phyloP scores from a whole-genome alignment of 2,888 invertebrate genomes.

The Drosophila mimetica region DNA sequence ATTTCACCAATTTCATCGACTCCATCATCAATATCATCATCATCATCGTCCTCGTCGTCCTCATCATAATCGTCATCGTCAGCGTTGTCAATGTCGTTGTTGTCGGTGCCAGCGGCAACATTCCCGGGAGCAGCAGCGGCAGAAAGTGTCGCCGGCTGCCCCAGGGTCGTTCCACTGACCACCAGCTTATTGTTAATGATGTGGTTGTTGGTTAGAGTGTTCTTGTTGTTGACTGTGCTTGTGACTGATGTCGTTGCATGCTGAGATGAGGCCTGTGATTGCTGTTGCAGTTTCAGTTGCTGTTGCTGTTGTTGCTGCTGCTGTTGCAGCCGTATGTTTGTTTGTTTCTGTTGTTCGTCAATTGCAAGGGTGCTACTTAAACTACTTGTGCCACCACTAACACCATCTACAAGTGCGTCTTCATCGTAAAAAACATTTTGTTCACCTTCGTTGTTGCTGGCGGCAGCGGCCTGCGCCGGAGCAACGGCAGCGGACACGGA shows the following conservation, averaged over 20 bases:
- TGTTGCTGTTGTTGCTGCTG: slow-evolving; percentile 45
- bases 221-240: slow-evolving; percentile 59
- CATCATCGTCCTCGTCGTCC: slow-evolving; percentile 57
- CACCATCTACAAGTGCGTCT: slow-evolving; percentile 83
- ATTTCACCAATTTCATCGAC: slow-evolving; percentile 89
- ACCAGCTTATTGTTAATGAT: slow-evolving; percentile 57
- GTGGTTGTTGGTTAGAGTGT: slow-evolving; percentile 58
- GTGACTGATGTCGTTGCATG: slow-evolving; percentile 48
- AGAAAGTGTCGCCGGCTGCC: slow-evolving; percentile 48
- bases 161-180: slow-evolving; percentile 41
- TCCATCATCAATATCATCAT: slow-evolving; percentile 85
- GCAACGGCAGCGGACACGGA: slow-evolving; percentile 47
- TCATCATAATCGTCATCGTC: slow-evolving; percentile 52
- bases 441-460: slow-evolving; percentile 84
- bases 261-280: slow-evolving; percentile 55
- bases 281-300: slow-evolving; percentile 32
- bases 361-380: slow-evolving; percentile 79
- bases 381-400: slow-evolving; percentile 78
- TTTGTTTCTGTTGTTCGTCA: slow-evolving; percentile 68
- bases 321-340: slow-evolving; percentile 57
- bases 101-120: slow-evolving; percentile 82
- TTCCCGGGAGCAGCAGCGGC: slow-evolving; percentile 75
- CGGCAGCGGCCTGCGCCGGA: slow-evolving; percentile 51
- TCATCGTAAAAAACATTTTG: slow-evolving; percentile 85
- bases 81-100: slow-evolving; percentile 53